Evolutionary conservation across 2,888 invertebrate species (phyloP).

Genomic region (Drosophila emarginata): DNA sequence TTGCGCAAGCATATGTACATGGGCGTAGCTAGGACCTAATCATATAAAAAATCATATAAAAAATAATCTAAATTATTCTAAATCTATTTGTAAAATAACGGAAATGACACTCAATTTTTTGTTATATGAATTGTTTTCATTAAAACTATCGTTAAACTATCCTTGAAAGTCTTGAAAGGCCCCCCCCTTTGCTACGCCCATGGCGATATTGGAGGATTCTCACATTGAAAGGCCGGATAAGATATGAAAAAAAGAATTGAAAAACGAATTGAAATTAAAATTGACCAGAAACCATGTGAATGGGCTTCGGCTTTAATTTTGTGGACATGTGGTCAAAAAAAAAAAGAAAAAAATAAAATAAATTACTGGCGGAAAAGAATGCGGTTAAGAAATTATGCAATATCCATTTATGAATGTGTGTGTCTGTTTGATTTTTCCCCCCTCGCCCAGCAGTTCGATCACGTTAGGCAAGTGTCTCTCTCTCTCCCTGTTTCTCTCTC

Average conservation of each 20-base stretch:
- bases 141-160: too few species aligned
- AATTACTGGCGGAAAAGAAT: background rate
- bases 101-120: too few species aligned
- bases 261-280: slow-evolving; percentile 1
- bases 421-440: background rate
- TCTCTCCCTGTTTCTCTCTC: background rate
- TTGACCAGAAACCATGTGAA: background rate
- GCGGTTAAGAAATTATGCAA: slow-evolving; percentile 13
- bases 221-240: background rate
- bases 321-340: slow-evolving; percentile 3
- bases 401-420: background rate
- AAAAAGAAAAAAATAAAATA: too few species aligned
- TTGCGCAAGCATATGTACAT: slow-evolving; percentile 4
- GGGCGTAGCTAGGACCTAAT: background rate
- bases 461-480: background rate
- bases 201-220: background rate
- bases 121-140: too few species aligned
- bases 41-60: too few species aligned
- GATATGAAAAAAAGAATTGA: slow-evolving; percentile 3
- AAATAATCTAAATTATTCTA: too few species aligned
- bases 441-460: background rate
- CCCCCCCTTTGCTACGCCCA: background rate
- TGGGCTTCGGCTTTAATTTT: background rate
- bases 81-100: too few species aligned
- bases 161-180: too few species aligned